Evolutionary conservation across 2,797 vertebrate species (phyloP).

Genomic region (Galago senegalensis): DNA sequence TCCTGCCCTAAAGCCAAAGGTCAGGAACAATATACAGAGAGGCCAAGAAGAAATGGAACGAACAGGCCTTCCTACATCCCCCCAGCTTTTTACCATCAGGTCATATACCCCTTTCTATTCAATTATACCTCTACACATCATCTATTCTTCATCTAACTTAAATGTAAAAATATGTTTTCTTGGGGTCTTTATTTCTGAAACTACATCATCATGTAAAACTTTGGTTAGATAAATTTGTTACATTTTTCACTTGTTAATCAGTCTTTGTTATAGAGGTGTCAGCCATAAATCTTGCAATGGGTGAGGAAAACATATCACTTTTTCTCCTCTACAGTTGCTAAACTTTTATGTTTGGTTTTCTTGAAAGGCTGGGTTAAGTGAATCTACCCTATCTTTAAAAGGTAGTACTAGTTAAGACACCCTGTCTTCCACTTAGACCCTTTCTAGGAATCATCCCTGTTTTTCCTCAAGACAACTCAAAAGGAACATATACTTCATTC

Average conservation of each 20-base stretch:
- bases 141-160: not conserved
- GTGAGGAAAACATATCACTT: not conserved
- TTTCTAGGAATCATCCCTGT: not conserved
- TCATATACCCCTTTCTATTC: not conserved
- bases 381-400: not conserved
- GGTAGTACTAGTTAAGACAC: not conserved
- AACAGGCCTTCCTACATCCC: not conserved
- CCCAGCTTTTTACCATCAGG: not conserved
- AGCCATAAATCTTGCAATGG: not conserved
- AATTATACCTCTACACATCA: not conserved
- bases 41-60: not conserved
- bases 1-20: not conserved
- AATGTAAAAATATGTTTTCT: not conserved
- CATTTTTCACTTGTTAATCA: not conserved
- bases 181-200: not conserved
- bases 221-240: not conserved
- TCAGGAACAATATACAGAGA: not conserved
- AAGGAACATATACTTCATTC: not conserved
- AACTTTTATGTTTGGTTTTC: not conserved
- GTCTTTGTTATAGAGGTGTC: not conserved
- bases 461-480: constrained; percentile 22
- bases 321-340: not conserved
- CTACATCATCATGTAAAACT: not conserved
- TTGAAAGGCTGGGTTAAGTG: not conserved
- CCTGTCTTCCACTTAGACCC: not conserved